Conservation (phyloP, 2,797 vertebrate species). For the Pristis pectinata region DNA sequence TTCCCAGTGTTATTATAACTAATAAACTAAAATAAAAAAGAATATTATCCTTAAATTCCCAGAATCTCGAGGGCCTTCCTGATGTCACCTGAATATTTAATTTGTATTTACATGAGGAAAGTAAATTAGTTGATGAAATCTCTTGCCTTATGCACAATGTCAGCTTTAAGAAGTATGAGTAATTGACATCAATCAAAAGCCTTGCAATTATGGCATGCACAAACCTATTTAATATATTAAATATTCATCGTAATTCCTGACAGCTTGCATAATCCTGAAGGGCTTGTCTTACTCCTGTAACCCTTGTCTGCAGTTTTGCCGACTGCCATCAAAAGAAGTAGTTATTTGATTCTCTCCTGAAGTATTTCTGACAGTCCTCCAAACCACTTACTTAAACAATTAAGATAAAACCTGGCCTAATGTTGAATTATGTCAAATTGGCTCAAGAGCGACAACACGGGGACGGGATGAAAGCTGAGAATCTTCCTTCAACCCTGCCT, state of each 20-base stretch:
- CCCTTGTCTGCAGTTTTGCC: background rate
- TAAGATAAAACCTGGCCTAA: background rate
- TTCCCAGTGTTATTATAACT: background rate
- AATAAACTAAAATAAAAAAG: background rate
- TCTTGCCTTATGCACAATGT: background rate
- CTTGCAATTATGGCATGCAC: background rate
- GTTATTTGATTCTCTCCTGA: background rate
- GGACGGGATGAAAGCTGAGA: background rate
- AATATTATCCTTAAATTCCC: background rate
- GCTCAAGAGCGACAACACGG: background rate
- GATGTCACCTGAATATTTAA: background rate
- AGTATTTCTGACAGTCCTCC: conserved; percentile 12
- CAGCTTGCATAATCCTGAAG: background rate
- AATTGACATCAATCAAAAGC: background rate
- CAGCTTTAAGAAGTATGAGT: too few relatives aligned
- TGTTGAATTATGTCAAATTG: conserved; percentile 6
- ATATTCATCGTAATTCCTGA: background rate
- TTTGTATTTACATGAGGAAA: background rate
- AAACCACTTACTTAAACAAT: background rate
- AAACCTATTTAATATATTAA: background rate
- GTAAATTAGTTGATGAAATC: background rate
- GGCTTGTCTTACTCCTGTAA: background rate
- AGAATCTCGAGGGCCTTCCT: background rate
- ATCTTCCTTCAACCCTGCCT: background rate
- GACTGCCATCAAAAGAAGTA: background rate